Percentiles rank a stretch among this genome's conserved stretches.
phyloP scores from a whole-genome alignment of 92 coral and sea anemone species.

The Porites rus region DNA sequence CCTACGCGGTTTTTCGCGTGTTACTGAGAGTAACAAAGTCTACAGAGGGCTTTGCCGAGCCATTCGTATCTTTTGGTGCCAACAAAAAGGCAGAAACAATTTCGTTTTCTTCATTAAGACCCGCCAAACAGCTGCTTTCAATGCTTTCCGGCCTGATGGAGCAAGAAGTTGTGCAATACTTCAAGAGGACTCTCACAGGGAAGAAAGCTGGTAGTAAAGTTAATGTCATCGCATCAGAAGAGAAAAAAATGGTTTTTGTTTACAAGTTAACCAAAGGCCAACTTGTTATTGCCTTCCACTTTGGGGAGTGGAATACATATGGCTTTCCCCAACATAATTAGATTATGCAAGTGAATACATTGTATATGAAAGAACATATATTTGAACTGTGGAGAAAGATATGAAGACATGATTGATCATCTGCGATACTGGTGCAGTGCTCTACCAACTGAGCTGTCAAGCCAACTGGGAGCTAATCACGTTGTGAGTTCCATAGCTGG shows the following conservation, averaged over 20 bases:
- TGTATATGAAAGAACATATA: too few species aligned
- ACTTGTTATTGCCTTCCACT: constrained; percentile 14
- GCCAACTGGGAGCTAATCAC: too few species aligned
- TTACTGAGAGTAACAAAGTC: too few species aligned
- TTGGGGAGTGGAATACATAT: constrained; percentile 24
- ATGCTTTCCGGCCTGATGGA: neutral
- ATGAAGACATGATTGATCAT: too few species aligned
- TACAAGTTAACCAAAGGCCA: constrained; percentile 18
- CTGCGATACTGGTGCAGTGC: too few species aligned
- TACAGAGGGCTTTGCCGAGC: neutral
- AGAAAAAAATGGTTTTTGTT: neutral
- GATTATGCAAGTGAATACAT: too few species aligned
- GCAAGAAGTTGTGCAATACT: constrained; percentile 1
- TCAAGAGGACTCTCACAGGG: constrained; percentile 21
- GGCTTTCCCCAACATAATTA: too few species aligned
- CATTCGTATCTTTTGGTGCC: constrained; percentile 1
- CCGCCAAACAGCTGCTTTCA: constrained; percentile 10
- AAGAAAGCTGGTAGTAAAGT: constrained; percentile 9
- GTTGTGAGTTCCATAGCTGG: too few species aligned
- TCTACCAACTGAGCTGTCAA: too few species aligned
- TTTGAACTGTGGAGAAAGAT: too few species aligned
- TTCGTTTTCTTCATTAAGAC: constrained; percentile 5
- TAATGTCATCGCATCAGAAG: constrained; percentile 1
- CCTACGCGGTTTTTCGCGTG: too few species aligned
- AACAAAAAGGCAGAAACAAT: constrained; percentile 13